These are phyloP conservation scores for Shargacucullia verbasci DNA, from an alignment of 2,888 invertebrate genomes.

Conservation along the genomic window DNA sequence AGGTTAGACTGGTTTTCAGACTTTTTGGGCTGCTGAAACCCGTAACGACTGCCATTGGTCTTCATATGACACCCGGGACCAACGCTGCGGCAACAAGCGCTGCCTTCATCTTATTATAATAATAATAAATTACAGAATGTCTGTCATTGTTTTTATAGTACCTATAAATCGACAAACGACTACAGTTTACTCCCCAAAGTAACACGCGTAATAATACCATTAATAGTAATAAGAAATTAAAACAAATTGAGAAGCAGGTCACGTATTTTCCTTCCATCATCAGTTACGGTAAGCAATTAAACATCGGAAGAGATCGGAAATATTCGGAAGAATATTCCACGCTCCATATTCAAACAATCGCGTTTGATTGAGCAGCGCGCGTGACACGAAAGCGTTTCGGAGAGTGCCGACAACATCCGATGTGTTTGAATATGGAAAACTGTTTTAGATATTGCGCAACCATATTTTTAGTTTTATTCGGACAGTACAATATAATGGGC, in stretches of 20 bases:
- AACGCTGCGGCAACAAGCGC: too few relatives aligned
- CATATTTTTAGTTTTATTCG: too few relatives aligned
- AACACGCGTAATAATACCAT: constrained; percentile 3
- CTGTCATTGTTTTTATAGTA: too few relatives aligned
- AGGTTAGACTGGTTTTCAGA: too few relatives aligned
- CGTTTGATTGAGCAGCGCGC: constrained; percentile 46
- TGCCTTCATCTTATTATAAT: too few relatives aligned
- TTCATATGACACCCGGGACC: too few relatives aligned
- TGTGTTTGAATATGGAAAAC: constrained; percentile 36
- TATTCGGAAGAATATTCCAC: constrained; percentile 37
- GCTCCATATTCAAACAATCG: constrained; percentile 50
- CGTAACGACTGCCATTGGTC: too few relatives aligned
- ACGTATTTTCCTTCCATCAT: constrained; percentile 31
- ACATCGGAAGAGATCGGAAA: constrained; percentile 21
- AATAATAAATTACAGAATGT: too few relatives aligned
- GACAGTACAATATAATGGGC: neutral
- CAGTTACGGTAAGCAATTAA: constrained; percentile 40
- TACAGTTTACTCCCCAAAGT: too few relatives aligned
- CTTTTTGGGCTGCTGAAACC: too few relatives aligned
- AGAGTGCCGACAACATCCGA: constrained; percentile 42
- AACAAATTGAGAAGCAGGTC: constrained; percentile 22
- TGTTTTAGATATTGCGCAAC: neutral
- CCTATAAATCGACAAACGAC: too few relatives aligned
- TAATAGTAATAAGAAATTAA: constrained; percentile 15
- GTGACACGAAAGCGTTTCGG: constrained; percentile 44